phyloP scores from a whole-genome alignment of 1,140 invertebrate species.

The Cataglyphis hispanica region DNA sequence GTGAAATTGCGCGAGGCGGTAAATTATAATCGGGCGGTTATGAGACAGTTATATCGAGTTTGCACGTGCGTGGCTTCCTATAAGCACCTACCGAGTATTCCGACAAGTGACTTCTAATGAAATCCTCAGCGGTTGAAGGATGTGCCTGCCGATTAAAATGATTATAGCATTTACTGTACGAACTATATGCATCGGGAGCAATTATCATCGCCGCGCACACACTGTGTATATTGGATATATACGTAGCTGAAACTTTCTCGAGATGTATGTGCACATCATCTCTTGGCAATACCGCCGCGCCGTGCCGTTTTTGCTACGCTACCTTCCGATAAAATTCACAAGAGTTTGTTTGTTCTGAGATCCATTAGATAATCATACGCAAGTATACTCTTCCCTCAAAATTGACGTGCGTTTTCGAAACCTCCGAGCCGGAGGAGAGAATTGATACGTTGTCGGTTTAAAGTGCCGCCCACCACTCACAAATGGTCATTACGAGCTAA shows the following conservation, averaged over 20 bases:
- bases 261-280: not conserved
- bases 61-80: not conserved
- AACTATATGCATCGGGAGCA: not conserved
- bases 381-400: not conserved
- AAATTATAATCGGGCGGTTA: constrained; percentile 61
- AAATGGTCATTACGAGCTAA: constrained; percentile 2
- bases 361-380: not conserved
- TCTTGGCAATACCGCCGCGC: not conserved
- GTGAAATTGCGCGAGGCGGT: constrained; percentile 41
- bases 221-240: no score
- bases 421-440: not conserved
- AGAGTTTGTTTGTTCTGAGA: not conserved
- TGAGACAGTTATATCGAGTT: constrained; percentile 38
- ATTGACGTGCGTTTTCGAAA: not conserved
- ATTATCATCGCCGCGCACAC: not conserved
- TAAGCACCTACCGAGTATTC: not conserved
- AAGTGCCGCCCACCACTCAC: not conserved
- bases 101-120: constrained; percentile 38
- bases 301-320: not conserved
- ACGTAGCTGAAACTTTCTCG: not conserved
- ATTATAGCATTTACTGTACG: constrained; percentile 28
- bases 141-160: constrained; percentile 11
- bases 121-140: constrained; percentile 16
- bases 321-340: not conserved
- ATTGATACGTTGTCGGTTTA: constrained; percentile 6